Evolutionary conservation across 1,140 invertebrate species (phyloP), one percentile per base, ranked within the genome.

Genomic region (Rhyzopertha dominica): DNA sequence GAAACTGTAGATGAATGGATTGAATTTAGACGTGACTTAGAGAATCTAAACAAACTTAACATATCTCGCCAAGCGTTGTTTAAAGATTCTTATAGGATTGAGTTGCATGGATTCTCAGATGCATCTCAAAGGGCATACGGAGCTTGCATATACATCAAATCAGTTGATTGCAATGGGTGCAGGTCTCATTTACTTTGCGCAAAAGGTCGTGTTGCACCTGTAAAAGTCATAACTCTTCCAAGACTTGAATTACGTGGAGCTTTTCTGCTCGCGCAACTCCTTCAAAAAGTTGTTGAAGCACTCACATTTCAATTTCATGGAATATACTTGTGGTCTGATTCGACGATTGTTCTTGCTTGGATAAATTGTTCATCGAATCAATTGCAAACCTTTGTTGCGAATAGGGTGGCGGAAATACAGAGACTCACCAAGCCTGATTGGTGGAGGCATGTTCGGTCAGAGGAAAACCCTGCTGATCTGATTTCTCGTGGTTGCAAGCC

Each of bases 401-500:
- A 71, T 49, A 40, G 63, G 29, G 58, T 69, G 1, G 31, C 43
- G 19, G 24, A 62, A 39, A 67, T 69, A 30, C 61, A 64, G 42
- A 40, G 53, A 29, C 3, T 49, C 5, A 49, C 46, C 10, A 16
- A 30, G 2, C 17, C 37, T 22, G 20, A 19, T 16, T 3, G 41
- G 10, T 66, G 61, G 62, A 19, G 22, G 4, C 49, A 66, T 48
- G 58, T 62, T 10, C 25, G 32, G n/a, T 41, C 51, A 0, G 20
- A 47, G n/a, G n/a, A 45, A 7, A 66, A 65, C 49, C 59, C 61
- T 7, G 62, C 62, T 2, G 62, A 65, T 47, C 14, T 63, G 12
- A 42, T 58, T 5, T 62, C 61, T 0, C 26, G 63, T 22, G 60
- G 56, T n/a, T n/a, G 19, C 9, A 24, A 14, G 14, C 14, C 34